Percentiles rank a stretch among this genome's conserved stretches.
phyloP scores from a whole-genome alignment of 2,113 vertebrate species.

The Oncorhynchus clarkii region DNA sequence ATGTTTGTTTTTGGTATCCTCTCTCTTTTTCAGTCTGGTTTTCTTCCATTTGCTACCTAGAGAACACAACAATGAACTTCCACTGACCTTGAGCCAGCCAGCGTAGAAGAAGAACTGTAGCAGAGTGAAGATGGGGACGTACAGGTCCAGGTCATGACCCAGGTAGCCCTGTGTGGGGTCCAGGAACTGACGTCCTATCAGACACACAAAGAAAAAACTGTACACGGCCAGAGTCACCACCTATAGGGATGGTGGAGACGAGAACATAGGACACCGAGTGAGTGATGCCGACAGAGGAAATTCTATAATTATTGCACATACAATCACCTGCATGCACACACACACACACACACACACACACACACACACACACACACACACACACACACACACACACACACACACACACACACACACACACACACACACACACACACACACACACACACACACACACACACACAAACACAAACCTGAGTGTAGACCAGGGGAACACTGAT shows the following conservation, averaged over 20 bases:
- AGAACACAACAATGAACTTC: too few species aligned
- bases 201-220: conserved; percentile 91
- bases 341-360: conserved; percentile 21
- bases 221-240: conserved; percentile 93
- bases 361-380: conserved; percentile 22
- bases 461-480: conserved; percentile 79
- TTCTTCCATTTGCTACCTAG: too few species aligned
- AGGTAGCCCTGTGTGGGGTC: conserved; percentile 84
- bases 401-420: conserved; percentile 21
- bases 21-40: too few species aligned
- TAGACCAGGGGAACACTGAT: conserved; percentile 89
- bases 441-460: neutral
- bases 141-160: conserved; percentile 87
- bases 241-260: conserved; percentile 51
- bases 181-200: conserved; percentile 92
- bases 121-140: conserved; percentile 89
- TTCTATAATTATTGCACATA: neutral
- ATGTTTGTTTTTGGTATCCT: too few species aligned
- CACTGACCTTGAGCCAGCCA: conserved; percentile 90
- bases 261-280: neutral
- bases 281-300: too few species aligned
- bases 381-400: conserved; percentile 16
- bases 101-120: conserved; percentile 95
- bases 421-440: conserved; percentile 12
- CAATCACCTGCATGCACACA: neutral